Conservation (phyloP, 2,888 invertebrate genomes). For the Synergus laeviventris region DNA sequence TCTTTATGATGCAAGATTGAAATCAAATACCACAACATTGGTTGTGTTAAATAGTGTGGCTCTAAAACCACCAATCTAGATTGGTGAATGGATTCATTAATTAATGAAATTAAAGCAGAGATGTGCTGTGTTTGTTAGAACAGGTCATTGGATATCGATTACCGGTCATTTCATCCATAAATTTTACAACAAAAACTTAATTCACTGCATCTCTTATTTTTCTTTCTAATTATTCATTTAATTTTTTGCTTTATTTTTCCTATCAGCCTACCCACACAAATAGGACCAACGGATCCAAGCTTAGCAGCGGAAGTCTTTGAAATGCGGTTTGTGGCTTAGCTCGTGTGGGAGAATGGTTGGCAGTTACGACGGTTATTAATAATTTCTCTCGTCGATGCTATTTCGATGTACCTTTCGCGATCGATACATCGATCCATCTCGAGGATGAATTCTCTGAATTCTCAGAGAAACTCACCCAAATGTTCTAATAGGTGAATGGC, state of each 20-base stretch:
- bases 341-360: constrained; percentile 47
- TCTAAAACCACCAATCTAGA: constrained; percentile 10
- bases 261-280: not conserved
- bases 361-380: constrained; percentile 59
- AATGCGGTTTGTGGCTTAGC: constrained; percentile 14
- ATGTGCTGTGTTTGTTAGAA: not conserved
- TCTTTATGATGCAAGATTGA: no score
- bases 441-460: constrained; percentile 42
- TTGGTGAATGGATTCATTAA: constrained; percentile 14
- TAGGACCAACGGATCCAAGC: not conserved
- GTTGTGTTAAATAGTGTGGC: constrained; percentile 7
- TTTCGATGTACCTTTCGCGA: constrained; percentile 47
- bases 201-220: not conserved
- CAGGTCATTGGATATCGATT: constrained; percentile 25
- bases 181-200: not conserved
- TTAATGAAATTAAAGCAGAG: constrained; percentile 3
- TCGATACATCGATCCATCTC: constrained; percentile 56
- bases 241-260: not conserved
- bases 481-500: not conserved
- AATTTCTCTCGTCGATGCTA: constrained; percentile 59
- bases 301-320: constrained; percentile 28
- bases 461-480: not conserved
- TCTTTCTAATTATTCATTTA: not conserved
- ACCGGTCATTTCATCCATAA: not conserved
- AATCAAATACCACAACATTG: no score